phyloP scores from a whole-genome alignment of 2,797 vertebrate genomes.

The Pelodytes ibericus region DNA sequence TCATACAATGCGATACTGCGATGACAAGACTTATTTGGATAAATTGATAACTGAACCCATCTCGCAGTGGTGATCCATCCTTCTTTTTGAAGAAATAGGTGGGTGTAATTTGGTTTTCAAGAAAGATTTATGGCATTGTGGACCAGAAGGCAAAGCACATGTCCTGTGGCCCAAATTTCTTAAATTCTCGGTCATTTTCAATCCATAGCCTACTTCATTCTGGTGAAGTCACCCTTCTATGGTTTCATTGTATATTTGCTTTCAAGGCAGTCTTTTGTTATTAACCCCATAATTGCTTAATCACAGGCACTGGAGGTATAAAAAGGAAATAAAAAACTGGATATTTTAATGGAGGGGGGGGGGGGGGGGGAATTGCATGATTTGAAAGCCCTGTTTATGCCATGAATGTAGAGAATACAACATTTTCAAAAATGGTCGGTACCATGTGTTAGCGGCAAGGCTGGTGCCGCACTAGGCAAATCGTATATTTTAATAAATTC shows the following conservation, averaged over 20 bases:
- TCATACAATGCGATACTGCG: conserved; percentile 54
- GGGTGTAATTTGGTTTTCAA: conserved; percentile 56
- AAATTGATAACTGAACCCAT: conserved; percentile 56
- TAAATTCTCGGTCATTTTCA: conserved; percentile 59
- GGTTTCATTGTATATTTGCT: conserved; percentile 25
- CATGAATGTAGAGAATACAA: too few species aligned
- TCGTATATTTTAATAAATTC: too few species aligned
- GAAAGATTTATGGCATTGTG: conserved; percentile 52
- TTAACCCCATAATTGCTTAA: too few species aligned
- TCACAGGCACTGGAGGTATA: too few species aligned
- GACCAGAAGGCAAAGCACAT: conserved; percentile 42
- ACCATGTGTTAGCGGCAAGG: too few species aligned
- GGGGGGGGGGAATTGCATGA: too few species aligned
- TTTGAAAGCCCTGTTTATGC: too few species aligned
- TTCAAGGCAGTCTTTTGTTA: too few species aligned
- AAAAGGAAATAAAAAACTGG: too few species aligned
- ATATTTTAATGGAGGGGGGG: too few species aligned
- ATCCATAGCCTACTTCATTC: conserved; percentile 35
- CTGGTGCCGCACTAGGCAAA: too few species aligned
- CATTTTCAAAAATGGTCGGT: too few species aligned
- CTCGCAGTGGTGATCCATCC: conserved; percentile 46
- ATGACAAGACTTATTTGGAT: conserved; percentile 45
- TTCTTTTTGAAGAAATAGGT: conserved; percentile 51
- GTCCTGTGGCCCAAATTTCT: conserved; percentile 43
- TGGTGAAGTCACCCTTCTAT: conserved; percentile 46